These are phyloP conservation scores for Drosophila neutralis DNA, from an alignment of 2,888 invertebrate species.

Conservation along the genomic window DNA sequence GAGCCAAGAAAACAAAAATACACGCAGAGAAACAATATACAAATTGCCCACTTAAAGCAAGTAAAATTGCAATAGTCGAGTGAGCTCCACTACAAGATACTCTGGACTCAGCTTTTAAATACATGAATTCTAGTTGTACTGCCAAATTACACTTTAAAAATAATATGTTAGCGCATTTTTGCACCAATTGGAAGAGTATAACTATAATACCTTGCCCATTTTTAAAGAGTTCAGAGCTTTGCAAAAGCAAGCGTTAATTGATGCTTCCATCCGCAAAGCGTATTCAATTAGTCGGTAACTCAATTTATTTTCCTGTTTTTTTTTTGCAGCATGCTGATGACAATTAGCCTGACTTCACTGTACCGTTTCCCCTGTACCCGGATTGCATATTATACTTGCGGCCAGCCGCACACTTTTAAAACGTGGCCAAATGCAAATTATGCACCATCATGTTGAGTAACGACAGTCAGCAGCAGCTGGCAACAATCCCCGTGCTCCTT, in stretches of 20 bases:
- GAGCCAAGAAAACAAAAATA: neutral
- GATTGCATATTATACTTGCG: slow-evolving; percentile 68
- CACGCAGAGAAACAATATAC: neutral
- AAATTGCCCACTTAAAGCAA: neutral
- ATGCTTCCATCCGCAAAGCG: neutral
- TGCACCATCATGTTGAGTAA: slow-evolving; percentile 68
- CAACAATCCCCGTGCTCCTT: neutral
- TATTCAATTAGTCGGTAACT: neutral
- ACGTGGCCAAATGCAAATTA: slow-evolving; percentile 72
- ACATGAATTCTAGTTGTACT: neutral
- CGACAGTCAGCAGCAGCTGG: slow-evolving; percentile 28
- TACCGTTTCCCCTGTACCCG: neutral
- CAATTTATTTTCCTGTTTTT: neutral
- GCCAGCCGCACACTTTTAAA: slow-evolving; percentile 69
- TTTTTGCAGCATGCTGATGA: slow-evolving; percentile 21
- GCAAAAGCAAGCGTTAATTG: too few species aligned
- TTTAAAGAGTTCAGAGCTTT: neutral
- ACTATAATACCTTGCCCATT: neutral
- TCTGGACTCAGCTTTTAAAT: neutral
- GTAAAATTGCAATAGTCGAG: neutral
- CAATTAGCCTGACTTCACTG: slow-evolving; percentile 1
- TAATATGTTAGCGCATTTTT: neutral
- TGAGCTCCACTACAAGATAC: neutral
- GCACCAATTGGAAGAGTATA: neutral
- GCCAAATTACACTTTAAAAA: neutral